These are phyloP conservation scores for Anolis carolinensis DNA, from an alignment of 2,113 vertebrate species.

Conservation along the genomic window DNA sequence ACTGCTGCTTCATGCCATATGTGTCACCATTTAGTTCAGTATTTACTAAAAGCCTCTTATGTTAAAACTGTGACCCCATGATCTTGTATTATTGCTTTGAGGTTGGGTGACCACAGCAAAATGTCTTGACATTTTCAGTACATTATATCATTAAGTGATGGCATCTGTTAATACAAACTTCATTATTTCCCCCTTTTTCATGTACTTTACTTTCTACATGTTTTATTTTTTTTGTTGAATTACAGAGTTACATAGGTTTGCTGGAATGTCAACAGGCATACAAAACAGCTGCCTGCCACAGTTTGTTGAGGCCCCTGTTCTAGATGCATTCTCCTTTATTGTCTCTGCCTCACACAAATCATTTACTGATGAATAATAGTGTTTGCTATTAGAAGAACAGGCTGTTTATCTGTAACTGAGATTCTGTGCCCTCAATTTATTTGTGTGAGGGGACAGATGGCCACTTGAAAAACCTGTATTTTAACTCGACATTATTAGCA, in stretches of 20 bases:
- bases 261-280: not conserved
- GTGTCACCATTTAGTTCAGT: not conserved
- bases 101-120: not conserved
- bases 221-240: conserved; percentile 27
- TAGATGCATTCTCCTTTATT: not conserved
- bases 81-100: not conserved
- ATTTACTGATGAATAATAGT: no score
- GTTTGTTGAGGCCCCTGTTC: not conserved
- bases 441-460: no score
- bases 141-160: not conserved
- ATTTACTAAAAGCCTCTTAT: not conserved
- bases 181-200: not conserved
- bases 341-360: no score
- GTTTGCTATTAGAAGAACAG: no score
- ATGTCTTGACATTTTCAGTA: conserved; percentile 17
- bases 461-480: no score
- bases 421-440: no score
- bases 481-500: no score
- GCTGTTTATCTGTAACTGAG: no score
- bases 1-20: not conserved
- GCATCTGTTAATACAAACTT: not conserved
- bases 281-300: not conserved
- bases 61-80: not conserved
- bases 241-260: not conserved
- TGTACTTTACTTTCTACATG: not conserved